phyloP scores from a whole-genome alignment of 1,140 invertebrate species.

The Sarcophaga bullata region DNA sequence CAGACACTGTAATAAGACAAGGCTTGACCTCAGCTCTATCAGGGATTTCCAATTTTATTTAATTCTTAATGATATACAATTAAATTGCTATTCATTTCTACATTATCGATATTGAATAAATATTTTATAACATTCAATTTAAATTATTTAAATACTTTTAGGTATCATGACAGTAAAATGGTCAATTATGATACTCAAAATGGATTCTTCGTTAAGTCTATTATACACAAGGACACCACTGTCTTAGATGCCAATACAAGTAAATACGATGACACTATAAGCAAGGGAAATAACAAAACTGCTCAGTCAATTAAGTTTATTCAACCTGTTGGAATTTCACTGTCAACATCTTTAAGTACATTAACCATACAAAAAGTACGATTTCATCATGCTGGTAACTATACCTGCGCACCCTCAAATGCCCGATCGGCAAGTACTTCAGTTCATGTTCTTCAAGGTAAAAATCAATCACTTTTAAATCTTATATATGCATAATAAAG shows the following conservation, averaged over 20 bases:
- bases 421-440: slow-evolving; percentile 74
- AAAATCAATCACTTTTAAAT: slow-evolving; percentile 17
- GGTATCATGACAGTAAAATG: slow-evolving; percentile 77
- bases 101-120: no score
- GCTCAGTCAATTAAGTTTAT: slow-evolving; percentile 36
- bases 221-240: slow-evolving; percentile 45
- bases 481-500: no score
- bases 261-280: neutral
- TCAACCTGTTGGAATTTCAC: slow-evolving; percentile 46
- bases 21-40: no score
- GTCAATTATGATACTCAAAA: slow-evolving; percentile 75
- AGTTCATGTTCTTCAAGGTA: slow-evolving; percentile 73
- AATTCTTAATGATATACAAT: no score
- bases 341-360: slow-evolving; percentile 59
- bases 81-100: no score
- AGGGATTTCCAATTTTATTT: no score
- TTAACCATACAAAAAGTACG: slow-evolving; percentile 61
- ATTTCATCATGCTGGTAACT: slow-evolving; percentile 71
- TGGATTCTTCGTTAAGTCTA: slow-evolving; percentile 65
- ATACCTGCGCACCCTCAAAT: slow-evolving; percentile 78
- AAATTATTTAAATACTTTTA: slow-evolving; percentile 42
- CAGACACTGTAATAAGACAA: no score
- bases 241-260: slow-evolving; percentile 42
- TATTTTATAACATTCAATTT: neutral
- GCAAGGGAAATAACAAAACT: slow-evolving; percentile 17